These are phyloP conservation scores for rabbit (Oryctolagus cuniculus) DNA, from an alignment of 2,113 vertebrate species.

Conservation along the genomic window mOryCun1.1 NC_091434.1:107970501-107971000, in stretches of 20 bases:
- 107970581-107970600: not conserved
- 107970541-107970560: constrained; percentile 50
- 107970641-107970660: constrained; percentile 33
- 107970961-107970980: constrained; percentile 91
- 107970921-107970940: constrained; percentile 93
- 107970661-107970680: not conserved
- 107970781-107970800: constrained; percentile 93
- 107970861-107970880: constrained; percentile 90
- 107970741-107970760: constrained; percentile 87
- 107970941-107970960: constrained; percentile 90
- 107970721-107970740: constrained; percentile 87
- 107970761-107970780: constrained; percentile 92
- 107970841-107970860: constrained; percentile 91
- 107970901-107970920: constrained; percentile 90
- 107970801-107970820: constrained; percentile 91
- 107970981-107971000: constrained; percentile 88
- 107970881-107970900: constrained; percentile 90
- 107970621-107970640: constrained; percentile 55
- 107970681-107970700: constrained; percentile 71
- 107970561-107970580: constrained; percentile 1
- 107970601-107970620: constrained; percentile 25
- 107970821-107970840: constrained; percentile 91
- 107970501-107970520: constrained; percentile 46
- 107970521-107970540: constrained; percentile 38
- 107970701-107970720: constrained; percentile 77